Conservation (phyloP, 2,113 vertebrate genomes). For the Excalfactoria chinensis region DNA sequence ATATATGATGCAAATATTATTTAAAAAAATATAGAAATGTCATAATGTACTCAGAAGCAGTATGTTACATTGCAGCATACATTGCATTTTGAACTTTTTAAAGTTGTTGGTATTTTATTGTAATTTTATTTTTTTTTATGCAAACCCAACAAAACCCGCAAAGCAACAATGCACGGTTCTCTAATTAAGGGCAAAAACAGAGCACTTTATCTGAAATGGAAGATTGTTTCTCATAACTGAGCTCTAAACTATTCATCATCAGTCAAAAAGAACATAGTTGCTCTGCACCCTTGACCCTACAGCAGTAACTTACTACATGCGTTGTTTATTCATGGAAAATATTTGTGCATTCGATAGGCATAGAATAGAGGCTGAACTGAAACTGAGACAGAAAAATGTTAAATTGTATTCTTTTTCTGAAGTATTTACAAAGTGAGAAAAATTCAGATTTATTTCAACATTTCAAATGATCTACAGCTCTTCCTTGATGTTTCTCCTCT, state of each 20-base stretch:
- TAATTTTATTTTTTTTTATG: background rate
- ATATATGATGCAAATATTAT: background rate
- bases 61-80: background rate
- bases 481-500: background rate
- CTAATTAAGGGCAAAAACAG: background rate
- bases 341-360: background rate
- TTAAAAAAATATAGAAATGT: background rate
- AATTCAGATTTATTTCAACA: background rate
- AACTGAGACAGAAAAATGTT: background rate
- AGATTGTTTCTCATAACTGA: background rate
- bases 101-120: background rate
- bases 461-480: background rate
- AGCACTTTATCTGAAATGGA: background rate
- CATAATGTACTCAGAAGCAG: background rate
- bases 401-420: background rate
- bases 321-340: constrained; percentile 39
- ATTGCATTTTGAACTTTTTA: background rate
- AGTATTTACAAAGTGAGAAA: background rate
- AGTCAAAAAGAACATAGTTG: background rate
- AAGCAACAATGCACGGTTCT: background rate
- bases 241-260: background rate
- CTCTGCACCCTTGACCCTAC: background rate
- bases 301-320: background rate
- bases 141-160: background rate
- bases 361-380: background rate